Conservation (phyloP, 1,140 invertebrate genomes). For the Drosophila murphyi region DNA sequence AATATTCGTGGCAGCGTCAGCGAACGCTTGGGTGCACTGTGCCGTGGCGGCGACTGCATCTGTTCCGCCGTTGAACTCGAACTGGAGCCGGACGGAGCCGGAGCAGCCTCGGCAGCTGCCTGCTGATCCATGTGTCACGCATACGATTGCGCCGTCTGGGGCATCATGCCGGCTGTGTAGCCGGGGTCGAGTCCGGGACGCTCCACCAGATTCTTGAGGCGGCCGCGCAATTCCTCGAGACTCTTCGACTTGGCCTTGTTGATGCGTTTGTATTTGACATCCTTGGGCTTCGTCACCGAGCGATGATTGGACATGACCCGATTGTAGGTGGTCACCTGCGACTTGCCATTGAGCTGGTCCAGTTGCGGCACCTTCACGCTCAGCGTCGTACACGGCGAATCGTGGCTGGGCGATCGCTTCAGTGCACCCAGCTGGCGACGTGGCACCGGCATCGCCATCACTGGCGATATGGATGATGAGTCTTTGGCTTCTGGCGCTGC, state of each 20-base stretch:
- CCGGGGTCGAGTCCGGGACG: conserved; percentile 84
- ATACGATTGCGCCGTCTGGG: conserved; percentile 80
- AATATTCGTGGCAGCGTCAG: conserved; percentile 75
- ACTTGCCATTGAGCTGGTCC: conserved; percentile 72
- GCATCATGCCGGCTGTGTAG: conserved; percentile 70
- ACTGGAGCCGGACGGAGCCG: background rate
- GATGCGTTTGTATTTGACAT: conserved; percentile 95
- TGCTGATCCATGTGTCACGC: conserved; percentile 74
- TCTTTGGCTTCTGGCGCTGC: conserved; percentile 67
- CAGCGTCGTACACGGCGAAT: conserved; percentile 66
- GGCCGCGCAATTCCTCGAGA: conserved; percentile 92
- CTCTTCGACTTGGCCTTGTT: conserved; percentile 96
- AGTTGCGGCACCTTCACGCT: conserved; percentile 70
- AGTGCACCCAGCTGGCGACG: conserved; percentile 63
- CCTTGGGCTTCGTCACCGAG: conserved; percentile 94
- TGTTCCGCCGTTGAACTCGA: background rate
- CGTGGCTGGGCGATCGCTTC: conserved; percentile 69
- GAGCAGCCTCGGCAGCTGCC: background rate
- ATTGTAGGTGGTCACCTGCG: conserved; percentile 91
- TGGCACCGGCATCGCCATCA: conserved; percentile 35
- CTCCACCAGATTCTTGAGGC: conserved; percentile 93
- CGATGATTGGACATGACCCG: conserved; percentile 95
- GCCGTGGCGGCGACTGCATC: background rate
- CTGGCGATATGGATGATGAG: conserved; percentile 16
- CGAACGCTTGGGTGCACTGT: conserved; percentile 65